These are phyloP conservation scores for Heterodera carotae DNA, from an alignment of 1,140 invertebrate genomes.

Conservation along the genomic window DNA sequence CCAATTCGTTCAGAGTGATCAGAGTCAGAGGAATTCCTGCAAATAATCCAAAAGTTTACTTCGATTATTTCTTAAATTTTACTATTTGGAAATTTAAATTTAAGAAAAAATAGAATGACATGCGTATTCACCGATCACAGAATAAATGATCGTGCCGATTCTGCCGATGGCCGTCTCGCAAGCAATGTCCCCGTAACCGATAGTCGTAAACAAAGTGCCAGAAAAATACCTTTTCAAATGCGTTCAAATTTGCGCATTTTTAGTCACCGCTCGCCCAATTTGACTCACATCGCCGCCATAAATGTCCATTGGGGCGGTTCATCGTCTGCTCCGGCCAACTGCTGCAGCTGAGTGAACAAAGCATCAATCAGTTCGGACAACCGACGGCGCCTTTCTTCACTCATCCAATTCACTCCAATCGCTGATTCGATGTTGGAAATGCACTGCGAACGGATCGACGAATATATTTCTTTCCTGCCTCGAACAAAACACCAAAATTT, in stretches of 20 bases:
- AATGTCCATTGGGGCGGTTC: constrained; percentile 22
- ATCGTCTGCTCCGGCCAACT: neutral
- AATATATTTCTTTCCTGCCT: neutral
- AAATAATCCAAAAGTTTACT: neutral
- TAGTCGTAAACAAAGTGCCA: constrained; percentile 54
- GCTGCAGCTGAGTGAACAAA: constrained; percentile 17
- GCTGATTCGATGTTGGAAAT: constrained; percentile 17
- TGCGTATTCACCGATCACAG: constrained; percentile 75
- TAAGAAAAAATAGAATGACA: no score
- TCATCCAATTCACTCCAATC: constrained; percentile 11
- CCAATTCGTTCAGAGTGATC: constrained; percentile 88
- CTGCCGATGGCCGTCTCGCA: constrained; percentile 73
- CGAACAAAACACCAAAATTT: neutral
- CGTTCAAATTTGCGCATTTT: constrained; percentile 1
- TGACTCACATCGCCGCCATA: constrained; percentile 15
- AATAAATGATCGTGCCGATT: constrained; percentile 92
- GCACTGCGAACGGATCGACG: neutral
- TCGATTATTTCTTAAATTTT: constrained; percentile 7
- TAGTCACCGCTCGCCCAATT: neutral
- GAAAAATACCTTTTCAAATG: constrained; percentile 39
- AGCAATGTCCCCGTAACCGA: constrained; percentile 56
- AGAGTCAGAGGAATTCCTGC: constrained; percentile 86
- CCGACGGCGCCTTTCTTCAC: neutral
- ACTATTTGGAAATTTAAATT: no score
- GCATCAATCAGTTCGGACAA: constrained; percentile 14